These are phyloP conservation scores for Poecile montanus DNA, from an alignment of 2,797 vertebrate species.

Conservation along the genomic window DNA sequence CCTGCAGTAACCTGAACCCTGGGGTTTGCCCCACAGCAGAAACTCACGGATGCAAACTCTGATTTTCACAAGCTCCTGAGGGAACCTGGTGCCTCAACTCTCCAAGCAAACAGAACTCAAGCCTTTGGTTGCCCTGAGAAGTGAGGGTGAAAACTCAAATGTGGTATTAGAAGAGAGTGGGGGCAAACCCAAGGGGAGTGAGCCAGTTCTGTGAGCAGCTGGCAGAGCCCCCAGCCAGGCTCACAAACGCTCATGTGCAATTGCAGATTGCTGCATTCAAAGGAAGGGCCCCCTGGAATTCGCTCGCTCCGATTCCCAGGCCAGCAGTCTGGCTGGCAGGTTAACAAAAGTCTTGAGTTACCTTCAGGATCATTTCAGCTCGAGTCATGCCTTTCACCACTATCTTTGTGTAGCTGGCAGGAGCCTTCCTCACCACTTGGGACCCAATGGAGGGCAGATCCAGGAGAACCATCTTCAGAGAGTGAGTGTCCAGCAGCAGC, in stretches of 20 bases:
- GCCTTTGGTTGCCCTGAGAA: not conserved
- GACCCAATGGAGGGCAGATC: slow-evolving; percentile 98
- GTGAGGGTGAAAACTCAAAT: not conserved
- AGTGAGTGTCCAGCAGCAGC: slow-evolving; percentile 97
- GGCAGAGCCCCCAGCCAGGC: slow-evolving; percentile 15
- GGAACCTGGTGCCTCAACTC: not conserved
- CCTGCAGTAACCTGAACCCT: slow-evolving; percentile 55
- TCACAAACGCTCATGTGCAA: not conserved
- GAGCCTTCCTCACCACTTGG: slow-evolving; percentile 96
- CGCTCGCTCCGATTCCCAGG: slow-evolving; percentile 4
- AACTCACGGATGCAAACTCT: not conserved
- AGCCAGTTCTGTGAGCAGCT: slow-evolving; percentile 15
- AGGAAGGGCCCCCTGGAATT: slow-evolving; percentile 65
- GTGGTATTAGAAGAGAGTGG: not conserved
- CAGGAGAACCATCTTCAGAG: slow-evolving; percentile 94
- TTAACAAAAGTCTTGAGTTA: slow-evolving; percentile 68
- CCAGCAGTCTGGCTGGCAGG: slow-evolving; percentile 64
- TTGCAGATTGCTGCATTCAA: not conserved
- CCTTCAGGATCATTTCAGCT: slow-evolving; percentile 99
- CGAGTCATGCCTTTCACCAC: slow-evolving; percentile 99
- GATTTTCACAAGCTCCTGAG: slow-evolving; percentile 15
- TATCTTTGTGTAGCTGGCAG: slow-evolving; percentile 98
- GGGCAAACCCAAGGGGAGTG: not conserved
- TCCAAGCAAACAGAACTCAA: not conserved
- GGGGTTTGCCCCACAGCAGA: not conserved